phyloP scores from a whole-genome alignment of 2,888 invertebrate genomes.

The Deilephila elpenor region DNA sequence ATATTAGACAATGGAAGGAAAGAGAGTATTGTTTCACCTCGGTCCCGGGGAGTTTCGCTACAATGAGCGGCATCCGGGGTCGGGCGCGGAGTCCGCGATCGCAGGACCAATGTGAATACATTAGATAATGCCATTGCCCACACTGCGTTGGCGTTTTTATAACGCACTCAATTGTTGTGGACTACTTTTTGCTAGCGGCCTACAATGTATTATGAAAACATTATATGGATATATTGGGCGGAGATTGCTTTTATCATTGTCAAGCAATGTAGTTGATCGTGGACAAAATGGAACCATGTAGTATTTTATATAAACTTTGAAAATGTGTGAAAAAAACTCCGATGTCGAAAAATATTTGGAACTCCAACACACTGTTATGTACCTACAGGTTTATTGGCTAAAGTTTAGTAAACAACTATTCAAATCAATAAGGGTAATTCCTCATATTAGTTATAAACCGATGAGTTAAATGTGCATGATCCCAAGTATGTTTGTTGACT shows the following conservation, averaged over 20 bases:
- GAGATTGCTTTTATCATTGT: too few relatives aligned
- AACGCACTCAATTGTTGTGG: conserved; percentile 17
- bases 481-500: background rate
- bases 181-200: conserved; percentile 15
- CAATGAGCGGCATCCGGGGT: conserved; percentile 81
- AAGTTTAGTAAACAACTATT: too few relatives aligned
- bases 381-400: too few relatives aligned
- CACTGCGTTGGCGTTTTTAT: conserved; percentile 31
- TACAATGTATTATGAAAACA: background rate
- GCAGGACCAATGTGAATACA: conserved; percentile 54
- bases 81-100: conserved; percentile 56
- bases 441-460: background rate
- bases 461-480: background rate
- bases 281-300: too few relatives aligned
- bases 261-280: too few relatives aligned
- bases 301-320: too few relatives aligned
- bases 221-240: background rate
- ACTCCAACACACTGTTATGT: too few relatives aligned
- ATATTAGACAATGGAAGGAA: conserved; percentile 77
- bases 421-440: too few relatives aligned
- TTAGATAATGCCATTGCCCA: conserved; percentile 40
- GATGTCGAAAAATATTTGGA: too few relatives aligned
- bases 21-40: conserved; percentile 79
- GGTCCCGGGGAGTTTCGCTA: conserved; percentile 82
- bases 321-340: too few relatives aligned